phyloP scores from a whole-genome alignment of 2,797 vertebrate genomes.

The Babyrousa celebensis region DNA sequence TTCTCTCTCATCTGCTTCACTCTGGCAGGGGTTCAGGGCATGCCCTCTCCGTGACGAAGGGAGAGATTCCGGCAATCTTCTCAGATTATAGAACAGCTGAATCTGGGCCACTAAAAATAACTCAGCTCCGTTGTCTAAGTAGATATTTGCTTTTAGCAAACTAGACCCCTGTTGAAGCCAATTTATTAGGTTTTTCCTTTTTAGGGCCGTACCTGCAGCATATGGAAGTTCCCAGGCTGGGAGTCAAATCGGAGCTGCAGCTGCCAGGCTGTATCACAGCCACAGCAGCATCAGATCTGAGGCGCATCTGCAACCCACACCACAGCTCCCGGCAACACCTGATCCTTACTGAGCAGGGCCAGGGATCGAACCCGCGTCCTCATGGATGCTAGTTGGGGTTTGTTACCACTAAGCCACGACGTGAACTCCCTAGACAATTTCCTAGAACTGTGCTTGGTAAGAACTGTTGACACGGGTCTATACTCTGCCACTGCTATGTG shows the following conservation, averaged over 20 bases:
- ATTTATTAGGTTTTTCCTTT: neutral
- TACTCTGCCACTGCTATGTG: neutral
- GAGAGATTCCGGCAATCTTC: neutral
- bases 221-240: no score
- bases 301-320: no score
- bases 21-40: neutral
- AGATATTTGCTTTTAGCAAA: conserved; percentile 32
- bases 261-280: no score
- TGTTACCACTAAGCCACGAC: no score
- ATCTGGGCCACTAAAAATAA: conserved; percentile 65
- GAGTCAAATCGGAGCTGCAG: no score
- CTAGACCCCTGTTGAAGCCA: neutral
- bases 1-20: neutral
- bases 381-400: no score
- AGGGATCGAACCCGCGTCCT: no score
- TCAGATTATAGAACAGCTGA: conserved; percentile 52
- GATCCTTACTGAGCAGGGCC: no score
- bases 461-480: neutral
- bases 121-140: neutral
- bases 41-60: neutral
- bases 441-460: neutral
- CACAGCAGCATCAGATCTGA: no score
- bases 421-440: no score
- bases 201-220: no score
- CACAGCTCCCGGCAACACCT: no score